phyloP scores from a whole-genome alignment of 1,140 invertebrate species.

The Bicyclus anynana region DNA sequence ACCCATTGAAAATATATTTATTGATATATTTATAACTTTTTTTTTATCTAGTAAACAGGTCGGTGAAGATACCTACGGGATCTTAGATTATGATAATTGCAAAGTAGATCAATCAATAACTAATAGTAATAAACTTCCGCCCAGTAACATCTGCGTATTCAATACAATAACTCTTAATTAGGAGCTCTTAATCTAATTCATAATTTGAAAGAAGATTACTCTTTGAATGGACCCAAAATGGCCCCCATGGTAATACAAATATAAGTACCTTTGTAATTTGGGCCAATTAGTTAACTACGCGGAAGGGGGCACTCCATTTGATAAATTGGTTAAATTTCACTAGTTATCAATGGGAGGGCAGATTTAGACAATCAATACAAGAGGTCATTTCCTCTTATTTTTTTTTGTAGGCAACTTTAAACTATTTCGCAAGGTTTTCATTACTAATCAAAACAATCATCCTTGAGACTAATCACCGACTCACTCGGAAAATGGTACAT shows the following conservation, averaged over 20 bases:
- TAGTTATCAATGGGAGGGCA: conserved; percentile 35
- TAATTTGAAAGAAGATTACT: not conserved
- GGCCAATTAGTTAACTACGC: conserved; percentile 41
- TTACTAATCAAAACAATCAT: too few relatives aligned
- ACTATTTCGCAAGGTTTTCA: not conserved
- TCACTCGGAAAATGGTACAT: too few relatives aligned
- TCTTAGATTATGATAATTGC: too few relatives aligned
- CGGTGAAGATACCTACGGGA: too few relatives aligned
- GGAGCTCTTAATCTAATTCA: not conserved
- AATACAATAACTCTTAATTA: too few relatives aligned
- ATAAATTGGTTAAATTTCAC: conserved; percentile 39
- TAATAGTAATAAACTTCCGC: too few relatives aligned
- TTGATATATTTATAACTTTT: too few relatives aligned
- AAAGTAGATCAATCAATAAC: too few relatives aligned
- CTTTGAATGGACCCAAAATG: conserved; percentile 13
- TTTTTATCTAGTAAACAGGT: too few relatives aligned
- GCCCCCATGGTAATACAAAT: conserved; percentile 32
- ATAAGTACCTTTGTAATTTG: conserved; percentile 33
- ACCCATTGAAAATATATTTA: too few relatives aligned
- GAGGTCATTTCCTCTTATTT: conserved; percentile 40
- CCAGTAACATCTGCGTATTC: too few relatives aligned
- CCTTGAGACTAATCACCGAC: too few relatives aligned
- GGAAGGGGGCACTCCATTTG: conserved; percentile 44
- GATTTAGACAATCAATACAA: conserved; percentile 41
- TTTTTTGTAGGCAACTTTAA: not conserved